phyloP scores from a whole-genome alignment of 2,113 vertebrate species.

The Verasper variegatus region DNA sequence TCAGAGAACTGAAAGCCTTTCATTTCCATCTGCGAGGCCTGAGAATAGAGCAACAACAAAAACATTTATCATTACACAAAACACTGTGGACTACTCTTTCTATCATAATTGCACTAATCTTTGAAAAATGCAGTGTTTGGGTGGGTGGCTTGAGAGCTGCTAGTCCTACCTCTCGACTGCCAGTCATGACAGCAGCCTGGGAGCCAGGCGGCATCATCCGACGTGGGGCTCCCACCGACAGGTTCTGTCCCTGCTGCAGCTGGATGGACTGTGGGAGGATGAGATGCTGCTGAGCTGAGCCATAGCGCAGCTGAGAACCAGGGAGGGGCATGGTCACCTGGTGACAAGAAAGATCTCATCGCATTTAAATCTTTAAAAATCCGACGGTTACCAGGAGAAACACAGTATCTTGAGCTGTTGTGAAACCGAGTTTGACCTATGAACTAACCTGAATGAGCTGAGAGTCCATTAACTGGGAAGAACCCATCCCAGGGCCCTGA shows the following conservation, averaged over 20 bases:
- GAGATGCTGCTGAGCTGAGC: slow-evolving; percentile 96
- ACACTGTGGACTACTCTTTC: background rate
- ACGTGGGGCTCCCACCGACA: slow-evolving; percentile 91
- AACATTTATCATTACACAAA: background rate
- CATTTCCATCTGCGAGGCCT: slow-evolving; percentile 96
- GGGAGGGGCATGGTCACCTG: slow-evolving; percentile 97
- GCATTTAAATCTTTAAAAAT: background rate
- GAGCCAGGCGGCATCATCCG: slow-evolving; percentile 92
- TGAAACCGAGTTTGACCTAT: background rate
- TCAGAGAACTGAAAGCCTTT: slow-evolving; percentile 97
- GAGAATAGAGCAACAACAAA: background rate
- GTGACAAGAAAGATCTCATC: background rate
- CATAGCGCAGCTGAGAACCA: slow-evolving; percentile 95
- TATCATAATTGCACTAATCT: background rate
- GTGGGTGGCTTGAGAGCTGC: background rate
- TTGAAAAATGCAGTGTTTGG: background rate
- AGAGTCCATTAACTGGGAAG: slow-evolving; percentile 97
- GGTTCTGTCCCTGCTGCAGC: slow-evolving; percentile 95
- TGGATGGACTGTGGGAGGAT: slow-evolving; percentile 97
- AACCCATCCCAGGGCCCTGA: slow-evolving; percentile 91
- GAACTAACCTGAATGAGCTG: slow-evolving; percentile 93
- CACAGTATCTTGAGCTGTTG: background rate
- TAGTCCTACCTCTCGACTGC: slow-evolving; percentile 90
- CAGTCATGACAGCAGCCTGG: slow-evolving; percentile 88
- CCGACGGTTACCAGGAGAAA: background rate